Base-by-base conservation (phyloP, 2,797 vertebrate genomes). In the Salmo trutta region DNA sequence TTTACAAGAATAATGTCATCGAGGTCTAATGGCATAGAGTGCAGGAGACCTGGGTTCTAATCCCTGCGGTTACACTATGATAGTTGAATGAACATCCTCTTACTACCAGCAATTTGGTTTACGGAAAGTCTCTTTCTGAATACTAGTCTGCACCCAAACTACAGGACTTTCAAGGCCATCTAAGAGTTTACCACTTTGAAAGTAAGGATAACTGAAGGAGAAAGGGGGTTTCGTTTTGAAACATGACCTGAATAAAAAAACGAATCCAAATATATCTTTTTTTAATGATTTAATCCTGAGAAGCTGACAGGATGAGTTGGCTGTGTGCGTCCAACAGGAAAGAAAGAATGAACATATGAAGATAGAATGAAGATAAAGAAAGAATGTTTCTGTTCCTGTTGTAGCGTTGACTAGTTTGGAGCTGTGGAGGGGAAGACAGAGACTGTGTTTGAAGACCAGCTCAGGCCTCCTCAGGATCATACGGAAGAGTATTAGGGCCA, bases 401-500 rank as follows among this genome's bases (percentile, higher is more conserved):
- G 17, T 67, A 33, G 17, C 27, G 5, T 56, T 51, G 65, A 67
- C 65, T 27, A 27, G 65, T 67, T 67, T 29, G 21, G 65, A 67
- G 24, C 65, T 67, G 24, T 67, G 65, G 10, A 67, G 64, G 1
- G 8, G 21, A 24, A 56, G 67, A 36, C 15, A 71, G n/a, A 76
- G 75, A 62, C n/a, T 59, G 66, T n/a, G 31, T 77, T 71, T 70
- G 75, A 62, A 64, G 41, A 71, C 21, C 3, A 62, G 75, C 53
- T 54, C 67, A 41, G 68, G 67, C 33, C 5, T 52, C 36, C 41
- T 14, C 65, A 67, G 65, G 5, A 29, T 29, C 65, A 16, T 27
- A 27, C 8, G 8, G 41, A 12, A 47, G 41, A 47, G 41, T 10
- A 19, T 12, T 47, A 47, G 33, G 33, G 33, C 5, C 33, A 36